Base-by-base conservation (phyloP, 1,140 invertebrate genomes). In the Elymnias hypermnestra region DNA sequence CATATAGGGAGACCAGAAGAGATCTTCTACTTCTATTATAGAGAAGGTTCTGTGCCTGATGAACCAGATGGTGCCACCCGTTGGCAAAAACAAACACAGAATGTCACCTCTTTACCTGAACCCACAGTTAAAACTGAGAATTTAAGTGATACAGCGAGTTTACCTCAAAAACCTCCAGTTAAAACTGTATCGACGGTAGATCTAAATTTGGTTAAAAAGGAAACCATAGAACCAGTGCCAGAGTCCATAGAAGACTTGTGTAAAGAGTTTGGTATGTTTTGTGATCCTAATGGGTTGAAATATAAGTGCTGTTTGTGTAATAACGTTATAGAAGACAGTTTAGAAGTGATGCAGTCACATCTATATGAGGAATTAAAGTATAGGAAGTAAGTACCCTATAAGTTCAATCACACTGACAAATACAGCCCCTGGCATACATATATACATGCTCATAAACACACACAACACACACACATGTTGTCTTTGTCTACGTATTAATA, bases 351-450 rank as follows among this genome's bases (percentile, higher is more conserved):
- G 73, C 69, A 75, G 28, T 77, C 72, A 0, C 82, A 85, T 62
- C 56, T 85, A 29, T 85, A 68, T 29, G 82, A 85, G 53, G 82
- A 85, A 49, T 53, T 85, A 25, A 58, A 82, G 21, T 81, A 77
- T 48, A 72, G 81, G 52, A 81, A 72, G 81, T 85, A 43, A 72
- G 76, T 74, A 57, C n/a, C n/a, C 7, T 9, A 10, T 3, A n/a
- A 15, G 2, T 17, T 4, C 18, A 17, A 7, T 17, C n/a, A 13
- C 3, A 0, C 2, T 35, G 1, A 35, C 5, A 2, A 25, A 12
- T 14, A 13, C 19, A 4, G 6, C n/a, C 19, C 19, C 6, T 4
- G 6, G 19, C 19, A 21, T 21, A 6, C 19, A 21, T 21, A 21
- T 21, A 21, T n/a, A n/a, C n/a, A n/a, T n/a, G n/a, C n/a, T n/a